phyloP scores from a whole-genome alignment of 2,113 vertebrate species.

The Chloebia gouldiae region DNA sequence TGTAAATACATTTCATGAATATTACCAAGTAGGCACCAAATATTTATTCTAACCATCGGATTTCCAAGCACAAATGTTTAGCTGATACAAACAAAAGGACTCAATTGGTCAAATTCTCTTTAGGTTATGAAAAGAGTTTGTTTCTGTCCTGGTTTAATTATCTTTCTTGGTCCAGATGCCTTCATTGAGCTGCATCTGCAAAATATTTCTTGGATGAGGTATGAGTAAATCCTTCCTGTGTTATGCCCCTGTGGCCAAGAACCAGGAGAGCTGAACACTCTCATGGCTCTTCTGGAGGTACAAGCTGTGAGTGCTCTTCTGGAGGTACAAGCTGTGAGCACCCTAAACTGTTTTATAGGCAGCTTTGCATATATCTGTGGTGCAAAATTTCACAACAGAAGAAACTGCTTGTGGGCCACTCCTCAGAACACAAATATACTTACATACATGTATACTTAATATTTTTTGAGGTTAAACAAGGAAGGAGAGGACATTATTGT shows the following conservation, averaged over 20 bases:
- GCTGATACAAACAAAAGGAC: constrained; percentile 38
- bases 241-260: neutral
- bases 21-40: constrained; percentile 60
- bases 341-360: neutral
- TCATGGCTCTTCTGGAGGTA: neutral
- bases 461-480: neutral
- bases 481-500: neutral
- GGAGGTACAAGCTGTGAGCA: neutral
- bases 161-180: constrained; percentile 46
- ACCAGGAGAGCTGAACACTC: neutral
- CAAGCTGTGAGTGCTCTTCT: neutral
- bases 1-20: constrained; percentile 56
- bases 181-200: constrained; percentile 17
- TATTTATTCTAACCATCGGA: constrained; percentile 51
- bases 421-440: neutral
- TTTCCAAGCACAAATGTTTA: neutral
- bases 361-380: neutral
- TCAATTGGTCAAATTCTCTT: constrained; percentile 9
- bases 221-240: constrained; percentile 7
- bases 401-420: neutral
- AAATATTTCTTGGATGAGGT: constrained; percentile 21
- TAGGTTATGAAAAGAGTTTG: neutral
- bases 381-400: neutral
- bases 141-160: constrained; percentile 50
- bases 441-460: rapidly evolving